Evolutionary conservation across 2,113 vertebrate genomes (phyloP).

Genomic region (Arizona elegans): DNA sequence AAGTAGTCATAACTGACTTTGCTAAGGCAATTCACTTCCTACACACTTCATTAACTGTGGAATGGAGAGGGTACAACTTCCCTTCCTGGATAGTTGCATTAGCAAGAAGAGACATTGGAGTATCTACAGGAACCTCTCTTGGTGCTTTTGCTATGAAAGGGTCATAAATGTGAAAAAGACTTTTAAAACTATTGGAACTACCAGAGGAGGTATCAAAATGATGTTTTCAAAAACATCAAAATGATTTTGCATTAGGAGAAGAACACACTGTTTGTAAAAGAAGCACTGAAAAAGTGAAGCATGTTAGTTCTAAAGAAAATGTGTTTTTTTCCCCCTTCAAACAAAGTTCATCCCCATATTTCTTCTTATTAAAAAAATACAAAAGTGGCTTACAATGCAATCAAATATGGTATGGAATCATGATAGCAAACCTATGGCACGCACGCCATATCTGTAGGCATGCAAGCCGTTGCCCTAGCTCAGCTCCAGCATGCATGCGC

Average conservation of each 20-base stretch:
- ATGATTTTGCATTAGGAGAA: neutral
- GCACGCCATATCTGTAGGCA: no score
- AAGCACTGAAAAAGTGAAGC: neutral
- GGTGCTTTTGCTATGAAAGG: neutral
- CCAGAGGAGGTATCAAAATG: neutral
- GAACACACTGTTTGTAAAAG: neutral
- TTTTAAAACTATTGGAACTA: neutral
- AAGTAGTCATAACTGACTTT: neutral
- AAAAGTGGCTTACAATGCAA: neutral
- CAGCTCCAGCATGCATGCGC: no score
- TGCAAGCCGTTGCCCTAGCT: no score
- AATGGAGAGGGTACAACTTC: neutral
- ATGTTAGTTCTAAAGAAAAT: neutral
- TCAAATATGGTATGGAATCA: neutral
- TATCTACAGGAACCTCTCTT: neutral
- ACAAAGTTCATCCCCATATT: neutral
- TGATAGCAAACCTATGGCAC: no score
- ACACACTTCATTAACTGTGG: neutral
- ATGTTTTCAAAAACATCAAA: neutral
- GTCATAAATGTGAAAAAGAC: neutral
- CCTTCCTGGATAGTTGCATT: neutral
- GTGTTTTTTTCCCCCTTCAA: neutral
- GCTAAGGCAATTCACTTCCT: neutral
- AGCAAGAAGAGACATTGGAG: neutral
- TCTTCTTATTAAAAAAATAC: neutral